phyloP scores from a whole-genome alignment of 2,113 vertebrate species.

The Paracanthobrama guichenoti region DNA sequence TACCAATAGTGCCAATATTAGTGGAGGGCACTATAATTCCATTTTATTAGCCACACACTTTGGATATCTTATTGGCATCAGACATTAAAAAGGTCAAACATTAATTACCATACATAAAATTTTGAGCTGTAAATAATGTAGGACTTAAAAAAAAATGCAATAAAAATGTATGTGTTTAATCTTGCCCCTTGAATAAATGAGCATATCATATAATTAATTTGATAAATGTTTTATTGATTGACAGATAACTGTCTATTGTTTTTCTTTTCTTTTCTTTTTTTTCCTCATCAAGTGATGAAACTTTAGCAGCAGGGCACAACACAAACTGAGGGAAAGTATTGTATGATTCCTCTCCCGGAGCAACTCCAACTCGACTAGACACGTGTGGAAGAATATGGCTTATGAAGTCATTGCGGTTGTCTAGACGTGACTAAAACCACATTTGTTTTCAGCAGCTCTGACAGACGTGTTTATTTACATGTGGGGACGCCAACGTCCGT shows the following conservation, averaged over 20 bases:
- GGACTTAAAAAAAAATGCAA: background rate
- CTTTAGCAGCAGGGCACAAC: background rate
- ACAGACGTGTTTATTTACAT: slow-evolving; percentile 57
- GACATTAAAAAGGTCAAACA: background rate
- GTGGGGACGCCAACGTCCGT: slow-evolving; percentile 33
- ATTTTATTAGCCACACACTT: background rate
- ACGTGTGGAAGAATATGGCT: slow-evolving; percentile 30
- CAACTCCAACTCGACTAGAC: slow-evolving; percentile 11
- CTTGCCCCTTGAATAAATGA: background rate
- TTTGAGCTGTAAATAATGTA: background rate
- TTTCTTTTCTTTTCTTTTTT: too few relatives aligned
- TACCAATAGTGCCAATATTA: too few relatives aligned
- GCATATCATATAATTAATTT: background rate
- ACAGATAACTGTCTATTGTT: background rate
- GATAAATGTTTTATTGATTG: background rate
- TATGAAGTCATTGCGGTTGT: slow-evolving; percentile 52
- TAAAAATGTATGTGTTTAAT: background rate
- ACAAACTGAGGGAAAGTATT: background rate
- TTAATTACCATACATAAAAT: background rate
- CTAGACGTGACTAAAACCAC: slow-evolving; percentile 54
- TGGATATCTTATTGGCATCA: background rate
- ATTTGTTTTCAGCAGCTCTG: slow-evolving; percentile 52
- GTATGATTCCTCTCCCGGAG: background rate
- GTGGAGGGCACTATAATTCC: too few relatives aligned
- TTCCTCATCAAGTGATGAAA: background rate